Evolutionary conservation across 2,888 invertebrate genomes (phyloP).

Genomic region (Dorcus parallelipipedus): DNA sequence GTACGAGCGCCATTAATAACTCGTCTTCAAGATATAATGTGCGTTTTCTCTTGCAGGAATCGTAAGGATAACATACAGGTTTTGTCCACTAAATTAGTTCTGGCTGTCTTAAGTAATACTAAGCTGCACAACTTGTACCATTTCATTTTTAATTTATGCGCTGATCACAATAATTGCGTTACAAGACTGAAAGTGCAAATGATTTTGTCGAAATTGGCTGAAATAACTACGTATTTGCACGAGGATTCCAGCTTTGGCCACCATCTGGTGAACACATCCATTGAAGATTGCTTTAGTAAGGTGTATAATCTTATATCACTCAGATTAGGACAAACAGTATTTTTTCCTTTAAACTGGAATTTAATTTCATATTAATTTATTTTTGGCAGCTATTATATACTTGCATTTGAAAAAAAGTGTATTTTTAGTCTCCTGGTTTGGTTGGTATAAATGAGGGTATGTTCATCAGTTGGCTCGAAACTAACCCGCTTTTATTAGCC

Average conservation of each 20-base stretch:
- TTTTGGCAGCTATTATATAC: background rate
- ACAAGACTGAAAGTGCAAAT: constrained; percentile 61
- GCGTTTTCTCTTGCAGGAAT: constrained; percentile 49
- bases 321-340: background rate
- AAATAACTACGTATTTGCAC: constrained; percentile 60
- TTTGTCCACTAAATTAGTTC: constrained; percentile 63
- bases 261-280: constrained; percentile 60
- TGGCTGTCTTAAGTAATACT: constrained; percentile 65
- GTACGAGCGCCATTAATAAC: constrained; percentile 49
- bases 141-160: constrained; percentile 67
- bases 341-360: background rate
- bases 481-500: constrained; percentile 58
- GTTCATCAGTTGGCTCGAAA: constrained; percentile 69
- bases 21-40: constrained; percentile 3
- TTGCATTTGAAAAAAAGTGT: background rate
- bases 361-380: background rate
- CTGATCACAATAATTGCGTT: constrained; percentile 74
- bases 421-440: constrained; percentile 63
- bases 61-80: constrained; percentile 62
- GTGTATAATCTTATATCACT: constrained; percentile 43
- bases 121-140: constrained; percentile 61
- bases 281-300: constrained; percentile 71
- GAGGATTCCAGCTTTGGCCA: constrained; percentile 61
- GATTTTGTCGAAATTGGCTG: constrained; percentile 61
- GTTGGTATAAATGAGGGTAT: constrained; percentile 63